These are phyloP conservation scores for Marmota monax DNA, from an alignment of 2,113 vertebrate genomes.

Conservation along the genomic window DNA sequence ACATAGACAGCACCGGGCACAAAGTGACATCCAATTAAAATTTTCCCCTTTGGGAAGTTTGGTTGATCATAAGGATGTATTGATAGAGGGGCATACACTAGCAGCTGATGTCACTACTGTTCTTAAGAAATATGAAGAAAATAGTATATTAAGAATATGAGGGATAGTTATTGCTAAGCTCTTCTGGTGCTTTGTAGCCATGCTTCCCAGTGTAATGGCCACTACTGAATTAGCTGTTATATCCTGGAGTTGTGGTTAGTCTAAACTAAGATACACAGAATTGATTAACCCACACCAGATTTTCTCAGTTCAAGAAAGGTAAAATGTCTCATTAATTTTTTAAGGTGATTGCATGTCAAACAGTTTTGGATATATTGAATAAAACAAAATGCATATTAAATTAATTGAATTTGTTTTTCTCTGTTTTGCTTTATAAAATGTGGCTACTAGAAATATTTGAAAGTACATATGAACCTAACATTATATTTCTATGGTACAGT, in stretches of 20 bases:
- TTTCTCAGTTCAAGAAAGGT: neutral
- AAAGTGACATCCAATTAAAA: neutral
- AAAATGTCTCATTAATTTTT: neutral
- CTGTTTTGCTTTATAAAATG: conserved; percentile 13
- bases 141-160: neutral
- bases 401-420: neutral
- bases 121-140: neutral
- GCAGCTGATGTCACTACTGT: neutral
- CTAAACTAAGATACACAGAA: neutral
- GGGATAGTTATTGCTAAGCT: neutral
- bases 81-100: neutral
- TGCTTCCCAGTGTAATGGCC: neutral
- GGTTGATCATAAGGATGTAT: neutral
- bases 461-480: neutral
- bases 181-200: neutral
- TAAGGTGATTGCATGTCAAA: neutral
- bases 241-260: neutral
- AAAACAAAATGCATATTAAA: neutral
- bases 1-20: neutral
- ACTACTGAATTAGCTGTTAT: neutral
- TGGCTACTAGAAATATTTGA: conserved; percentile 23
- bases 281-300: neutral
- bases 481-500: neutral
- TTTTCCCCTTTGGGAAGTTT: neutral
- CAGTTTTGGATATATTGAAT: neutral